phyloP scores from a whole-genome alignment of 2,797 vertebrate species.

The Lithobates pipiens region DNA sequence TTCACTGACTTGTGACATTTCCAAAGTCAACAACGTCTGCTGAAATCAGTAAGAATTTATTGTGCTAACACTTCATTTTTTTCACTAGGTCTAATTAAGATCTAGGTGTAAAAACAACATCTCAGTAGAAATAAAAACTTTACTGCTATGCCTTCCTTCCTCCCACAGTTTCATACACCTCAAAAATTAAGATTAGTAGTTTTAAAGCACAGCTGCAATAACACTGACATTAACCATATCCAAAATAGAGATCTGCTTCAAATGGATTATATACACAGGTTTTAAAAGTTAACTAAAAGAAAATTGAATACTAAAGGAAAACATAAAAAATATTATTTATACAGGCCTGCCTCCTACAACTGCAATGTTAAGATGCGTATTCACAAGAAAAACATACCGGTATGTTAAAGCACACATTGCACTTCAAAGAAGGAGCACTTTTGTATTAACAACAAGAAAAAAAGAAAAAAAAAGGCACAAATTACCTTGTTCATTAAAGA shows the following conservation, averaged over 20 bases:
- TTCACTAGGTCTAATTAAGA: neutral
- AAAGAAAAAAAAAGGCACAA: no score
- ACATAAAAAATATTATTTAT: neutral
- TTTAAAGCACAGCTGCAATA: conserved; percentile 28
- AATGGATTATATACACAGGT: neutral
- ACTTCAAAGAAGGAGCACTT: no score
- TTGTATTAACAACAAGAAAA: no score
- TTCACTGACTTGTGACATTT: neutral
- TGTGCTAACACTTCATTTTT: conserved; percentile 10
- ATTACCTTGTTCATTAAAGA: no score
- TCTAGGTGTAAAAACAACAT: neutral
- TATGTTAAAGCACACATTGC: no score
- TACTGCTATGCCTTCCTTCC: neutral
- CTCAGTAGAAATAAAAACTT: conserved; percentile 4
- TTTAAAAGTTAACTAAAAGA: neutral
- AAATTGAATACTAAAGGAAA: neutral
- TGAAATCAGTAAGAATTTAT: conserved; percentile 20
- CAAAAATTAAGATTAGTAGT: neutral
- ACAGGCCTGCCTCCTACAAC: neutral
- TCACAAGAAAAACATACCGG: no score
- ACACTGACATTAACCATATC: conserved; percentile 25
- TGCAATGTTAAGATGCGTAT: no score
- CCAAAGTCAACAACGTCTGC: conserved; percentile 17
- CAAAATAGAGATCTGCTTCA: neutral
- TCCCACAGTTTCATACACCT: neutral